Conservation (phyloP, 2,797 vertebrate genomes). For the Leucoraja ocellata region DNA sequence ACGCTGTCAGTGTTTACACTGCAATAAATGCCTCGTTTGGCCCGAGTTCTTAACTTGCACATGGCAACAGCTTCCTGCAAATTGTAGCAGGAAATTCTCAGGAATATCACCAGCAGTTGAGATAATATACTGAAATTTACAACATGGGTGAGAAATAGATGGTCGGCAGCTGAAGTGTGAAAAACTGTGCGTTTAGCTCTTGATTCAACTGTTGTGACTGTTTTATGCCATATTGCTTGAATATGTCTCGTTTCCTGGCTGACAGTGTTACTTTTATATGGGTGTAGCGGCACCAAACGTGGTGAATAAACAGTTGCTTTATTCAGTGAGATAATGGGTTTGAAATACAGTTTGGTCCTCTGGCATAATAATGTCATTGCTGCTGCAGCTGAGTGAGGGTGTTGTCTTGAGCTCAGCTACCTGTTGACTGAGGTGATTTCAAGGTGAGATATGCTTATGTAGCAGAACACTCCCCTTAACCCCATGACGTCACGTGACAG, state of each 20-base stretch:
- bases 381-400: no score
- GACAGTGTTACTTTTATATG: not conserved
- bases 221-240: not conserved
- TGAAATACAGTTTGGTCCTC: no score
- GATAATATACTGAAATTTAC: no score
- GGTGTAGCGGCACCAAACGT: no score
- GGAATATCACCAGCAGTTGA: not conserved
- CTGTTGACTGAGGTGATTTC: no score
- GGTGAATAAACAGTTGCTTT: no score
- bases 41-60: not conserved
- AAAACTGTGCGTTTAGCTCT: not conserved
- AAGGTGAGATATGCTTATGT: no score
- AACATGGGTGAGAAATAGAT: not conserved
- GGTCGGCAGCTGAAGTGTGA: not conserved
- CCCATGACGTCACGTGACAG: no score
- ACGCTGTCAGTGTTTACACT: not conserved
- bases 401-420: no score
- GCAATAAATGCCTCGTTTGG: not conserved
- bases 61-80: not conserved
- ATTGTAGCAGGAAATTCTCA: not conserved
- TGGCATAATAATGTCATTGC: no score
- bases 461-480: no score
- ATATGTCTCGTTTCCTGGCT: not conserved
- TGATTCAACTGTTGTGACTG: not conserved
- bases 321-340: no score